A percentile compares a stretch with the other conserved stretches of the same genome.
Evolutionary conservation across 2,113 vertebrate species (phyloP).

Genomic region (Hydropotes inermis): DNA sequence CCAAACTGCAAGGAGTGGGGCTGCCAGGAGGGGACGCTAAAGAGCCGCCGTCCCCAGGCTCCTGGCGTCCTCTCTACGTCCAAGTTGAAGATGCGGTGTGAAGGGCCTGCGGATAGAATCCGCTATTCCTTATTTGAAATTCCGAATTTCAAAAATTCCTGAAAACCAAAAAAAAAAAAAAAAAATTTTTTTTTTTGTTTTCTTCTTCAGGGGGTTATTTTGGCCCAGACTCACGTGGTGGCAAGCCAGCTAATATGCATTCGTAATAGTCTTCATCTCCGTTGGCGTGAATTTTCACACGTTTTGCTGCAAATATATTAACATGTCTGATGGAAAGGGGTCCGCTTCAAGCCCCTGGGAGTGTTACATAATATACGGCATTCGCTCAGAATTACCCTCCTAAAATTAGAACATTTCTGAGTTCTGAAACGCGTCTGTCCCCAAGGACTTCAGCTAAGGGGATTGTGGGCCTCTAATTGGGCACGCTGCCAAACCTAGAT

Average conservation of each 20-base stretch:
- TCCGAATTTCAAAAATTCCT: background rate
- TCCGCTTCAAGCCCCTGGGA: background rate
- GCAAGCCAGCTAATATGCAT: background rate
- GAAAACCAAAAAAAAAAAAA: background rate
- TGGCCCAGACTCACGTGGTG: background rate
- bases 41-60: background rate
- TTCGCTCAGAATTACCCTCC: background rate
- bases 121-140: background rate
- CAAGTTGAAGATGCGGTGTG: background rate
- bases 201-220: background rate
- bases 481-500: background rate
- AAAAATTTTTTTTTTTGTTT: background rate
- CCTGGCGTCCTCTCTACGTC: fast-evolving
- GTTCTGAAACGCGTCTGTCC: background rate
- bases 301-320: conserved; percentile 13
- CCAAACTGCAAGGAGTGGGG: background rate
- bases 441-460: conserved; percentile 17
- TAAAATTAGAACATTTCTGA: conserved; percentile 29
- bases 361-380: background rate
- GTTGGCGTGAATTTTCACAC: conserved; percentile 15
- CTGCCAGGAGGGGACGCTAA: conserved; percentile 2
- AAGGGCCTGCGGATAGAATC: background rate
- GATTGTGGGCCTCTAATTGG: background rate
- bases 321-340: background rate
- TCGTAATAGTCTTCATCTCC: background rate